Evolutionary conservation across 2,113 vertebrate species (phyloP), one percentile per base, ranked within the genome.

Genomic region (Gadus chalcogrammus): DNA sequence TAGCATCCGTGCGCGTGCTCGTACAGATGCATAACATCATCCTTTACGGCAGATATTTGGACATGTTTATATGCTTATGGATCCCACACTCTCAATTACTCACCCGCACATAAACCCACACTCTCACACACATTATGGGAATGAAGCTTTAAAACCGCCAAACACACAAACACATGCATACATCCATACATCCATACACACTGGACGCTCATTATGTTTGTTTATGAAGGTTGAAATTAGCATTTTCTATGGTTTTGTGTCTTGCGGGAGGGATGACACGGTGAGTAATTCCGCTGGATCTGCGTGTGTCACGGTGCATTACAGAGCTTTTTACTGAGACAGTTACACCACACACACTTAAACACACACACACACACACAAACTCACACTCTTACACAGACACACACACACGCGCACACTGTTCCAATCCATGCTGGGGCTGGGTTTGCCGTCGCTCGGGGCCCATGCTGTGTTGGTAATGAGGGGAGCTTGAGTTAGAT

Each of bases 381-480:
- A 55, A 59, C 63, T 24, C 65, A 67, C 16, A 28, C 15, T 6
- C 28, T 22, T n/a, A 68, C 53, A 24, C 20, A 73, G 64, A 48
- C 58, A 64, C 63, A 60, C 61, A 24, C 53, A 62, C 67, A 67
- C 64, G 73, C 48, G 15, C 68, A 60, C 68, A 63, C 76, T 9
- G 56, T 58, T 65, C 78, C 78, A 78, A 83, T 76, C 83, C 78
- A 38, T 61, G 81, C 73, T 24, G 42, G 35, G 75, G 66, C 81
- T 82, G 74, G 81, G 76, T 4, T 72, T 69, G 77, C 68, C 38
- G 79, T 68, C 74, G 80, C 79, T 82, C 80, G 66, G 65, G 68
- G 17, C 80, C 69, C 88, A 85, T 70, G 87, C 87, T 87, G 87
- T 75, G 83, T 85, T 81, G 88, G 85, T 88, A 88, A 86, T 85